These are phyloP conservation scores for Ammospiza nelsoni DNA, from an alignment of 2,113 vertebrate genomes.

Conservation along the genomic window DNA sequence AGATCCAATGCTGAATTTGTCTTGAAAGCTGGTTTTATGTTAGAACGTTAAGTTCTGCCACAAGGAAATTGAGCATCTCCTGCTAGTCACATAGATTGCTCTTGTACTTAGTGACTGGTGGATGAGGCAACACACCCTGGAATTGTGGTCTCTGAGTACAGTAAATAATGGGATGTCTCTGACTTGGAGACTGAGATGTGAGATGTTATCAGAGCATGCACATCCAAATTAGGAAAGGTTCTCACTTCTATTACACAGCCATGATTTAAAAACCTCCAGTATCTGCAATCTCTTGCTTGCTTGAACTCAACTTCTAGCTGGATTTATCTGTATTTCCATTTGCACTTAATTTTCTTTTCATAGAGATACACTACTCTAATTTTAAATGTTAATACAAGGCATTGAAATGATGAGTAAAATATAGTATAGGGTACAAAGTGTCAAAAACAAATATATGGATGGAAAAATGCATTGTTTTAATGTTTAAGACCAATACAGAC, in stretches of 20 bases:
- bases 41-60: not conserved
- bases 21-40: not conserved
- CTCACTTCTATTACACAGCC: not conserved
- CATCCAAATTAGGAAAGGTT: not conserved
- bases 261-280: not conserved
- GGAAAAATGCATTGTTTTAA: not conserved
- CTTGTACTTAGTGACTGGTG: not conserved
- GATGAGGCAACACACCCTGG: not conserved
- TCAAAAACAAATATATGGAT: not conserved
- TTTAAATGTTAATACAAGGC: not conserved
- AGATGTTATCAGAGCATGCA: not conserved
- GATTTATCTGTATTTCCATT: not conserved
- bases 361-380: not conserved
- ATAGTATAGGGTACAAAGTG: not conserved
- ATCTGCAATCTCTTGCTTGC: not conserved
- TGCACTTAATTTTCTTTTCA: not conserved
- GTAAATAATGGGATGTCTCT: not conserved
- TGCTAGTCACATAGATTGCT: not conserved
- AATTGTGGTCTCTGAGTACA: not conserved
- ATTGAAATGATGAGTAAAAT: not conserved
- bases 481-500: not conserved
- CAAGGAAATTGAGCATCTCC: not conserved
- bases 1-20: not conserved
- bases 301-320: not conserved
- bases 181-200: fast-evolving